Evolutionary conservation across 2,797 vertebrate genomes (phyloP), one percentile per base, ranked within the genome.

Genomic region (Leptatherina wallacei): DNA sequence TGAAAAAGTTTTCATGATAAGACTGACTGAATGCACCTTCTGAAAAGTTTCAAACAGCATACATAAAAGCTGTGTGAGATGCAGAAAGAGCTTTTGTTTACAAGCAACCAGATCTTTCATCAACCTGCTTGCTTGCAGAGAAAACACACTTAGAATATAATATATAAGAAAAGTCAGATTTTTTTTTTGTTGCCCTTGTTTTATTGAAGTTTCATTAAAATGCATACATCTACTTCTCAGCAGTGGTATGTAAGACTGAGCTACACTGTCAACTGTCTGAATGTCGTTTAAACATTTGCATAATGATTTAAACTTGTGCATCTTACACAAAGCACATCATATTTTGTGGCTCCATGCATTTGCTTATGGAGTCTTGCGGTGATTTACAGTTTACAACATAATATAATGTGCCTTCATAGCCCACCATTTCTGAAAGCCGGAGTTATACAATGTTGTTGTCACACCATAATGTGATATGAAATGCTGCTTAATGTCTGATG

Each of bases 401-500:
- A 61, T 72, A 63, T 8, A 73, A 63, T 52, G 64, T 18, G 74
- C 76, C 79, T 84, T 84, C 80, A 65, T 6, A 64, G 71, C 55
- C 30, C 78, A 6, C 65, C 38, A 83, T 86, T 83, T 89, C 59
- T 75, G 73, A 85, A 66, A 74, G 77, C 77, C 42, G 68, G 42
- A 60, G 54, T 71, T 56, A 61, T 51, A 49, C 20, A 33, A 60
- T 64, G 67, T 40, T 66, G 78, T 69, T 78, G 77, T 80, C 82
- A 73, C 68, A 32, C 65, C 51, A 44, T 71, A 75, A 86, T 83
- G 16, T 63, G 73, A 81, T 67, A 68, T 73, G 75, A 85, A 87
- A 89, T 51, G 80, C 69, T 78, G 77, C 86, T 81, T 79, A 80
- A 77, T 82, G 81, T 82, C 79, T 86, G 83, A 87, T 84, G 85